Percentiles rank a stretch among this genome's conserved stretches.
Evolutionary conservation across 2,113 vertebrate species (phyloP).

Genomic region (Oreochromis niloticus): DNA sequence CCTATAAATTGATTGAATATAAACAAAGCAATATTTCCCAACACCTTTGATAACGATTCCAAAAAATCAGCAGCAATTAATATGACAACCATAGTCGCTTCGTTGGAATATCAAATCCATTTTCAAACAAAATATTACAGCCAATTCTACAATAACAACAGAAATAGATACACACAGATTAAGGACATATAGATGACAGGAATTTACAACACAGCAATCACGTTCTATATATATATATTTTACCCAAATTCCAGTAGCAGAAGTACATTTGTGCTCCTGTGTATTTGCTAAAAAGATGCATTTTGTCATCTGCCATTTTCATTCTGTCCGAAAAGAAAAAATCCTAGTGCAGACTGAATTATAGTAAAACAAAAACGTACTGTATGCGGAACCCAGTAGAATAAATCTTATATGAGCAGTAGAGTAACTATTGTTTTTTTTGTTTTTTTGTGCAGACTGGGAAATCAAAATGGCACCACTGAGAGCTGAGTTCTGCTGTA

Average conservation of each 20-base stretch:
- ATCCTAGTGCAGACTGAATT: conserved; percentile 54
- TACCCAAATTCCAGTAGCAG: conserved; percentile 48
- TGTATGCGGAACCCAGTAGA: conserved; percentile 33
- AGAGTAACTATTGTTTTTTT: conserved; percentile 34
- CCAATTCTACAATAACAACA: conserved; percentile 71
- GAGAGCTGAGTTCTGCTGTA: conserved; percentile 70
- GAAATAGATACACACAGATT: conserved; percentile 70
- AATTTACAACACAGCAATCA: conserved; percentile 76
- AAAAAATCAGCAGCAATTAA: conserved; percentile 73
- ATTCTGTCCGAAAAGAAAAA: conserved; percentile 36
- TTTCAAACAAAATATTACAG: conserved; percentile 70
- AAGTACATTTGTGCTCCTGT: conserved; percentile 62
- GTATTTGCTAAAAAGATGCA: conserved; percentile 53
- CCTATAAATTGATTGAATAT: conserved; percentile 66
- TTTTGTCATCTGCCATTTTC: conserved; percentile 50
- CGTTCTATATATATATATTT: conserved; percentile 66
- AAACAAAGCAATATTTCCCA: conserved; percentile 67
- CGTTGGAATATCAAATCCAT: conserved; percentile 66
- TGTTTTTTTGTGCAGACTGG: conserved; percentile 48
- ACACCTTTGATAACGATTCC: conserved; percentile 63
- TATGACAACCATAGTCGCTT: conserved; percentile 66
- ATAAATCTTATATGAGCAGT: conserved; percentile 29
- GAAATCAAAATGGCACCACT: conserved; percentile 71
- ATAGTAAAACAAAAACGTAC: conserved; percentile 27
- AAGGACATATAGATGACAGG: conserved; percentile 75